These are phyloP conservation scores for Heteropelma amictum DNA, from an alignment of 2,888 invertebrate species.

Conservation along the genomic window DNA sequence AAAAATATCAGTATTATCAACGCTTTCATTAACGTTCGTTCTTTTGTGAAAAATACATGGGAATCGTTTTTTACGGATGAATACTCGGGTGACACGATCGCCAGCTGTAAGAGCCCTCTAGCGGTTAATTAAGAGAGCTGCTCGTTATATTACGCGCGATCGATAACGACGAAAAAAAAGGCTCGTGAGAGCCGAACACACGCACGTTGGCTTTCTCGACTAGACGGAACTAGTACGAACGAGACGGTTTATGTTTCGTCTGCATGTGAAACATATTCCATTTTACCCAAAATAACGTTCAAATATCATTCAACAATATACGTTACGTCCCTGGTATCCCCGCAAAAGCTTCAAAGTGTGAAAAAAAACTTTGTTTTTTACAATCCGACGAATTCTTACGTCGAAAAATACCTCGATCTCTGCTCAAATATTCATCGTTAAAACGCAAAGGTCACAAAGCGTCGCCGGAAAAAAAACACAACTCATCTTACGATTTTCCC, in stretches of 20 bases:
- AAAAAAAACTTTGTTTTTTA: background rate
- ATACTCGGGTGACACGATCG: background rate
- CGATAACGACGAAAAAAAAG: conserved; percentile 24
- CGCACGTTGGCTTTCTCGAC: conserved; percentile 36
- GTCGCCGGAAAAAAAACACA: too few species aligned
- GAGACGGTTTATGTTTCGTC: background rate
- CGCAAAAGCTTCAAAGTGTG: background rate
- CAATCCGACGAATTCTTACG: background rate
- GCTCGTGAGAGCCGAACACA: conserved; percentile 36
- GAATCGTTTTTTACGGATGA: background rate
- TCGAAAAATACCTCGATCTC: too few species aligned
- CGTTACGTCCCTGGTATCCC: background rate
- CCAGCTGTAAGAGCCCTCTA: background rate
- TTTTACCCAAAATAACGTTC: background rate
- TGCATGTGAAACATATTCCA: background rate
- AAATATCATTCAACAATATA: conserved; percentile 17
- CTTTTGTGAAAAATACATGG: background rate
- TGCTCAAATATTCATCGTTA: too few species aligned
- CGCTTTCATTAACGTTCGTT: too few species aligned
- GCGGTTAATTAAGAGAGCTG: conserved; percentile 25
- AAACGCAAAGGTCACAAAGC: too few species aligned
- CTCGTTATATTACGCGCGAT: conserved; percentile 32
- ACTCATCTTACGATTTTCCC: too few species aligned
- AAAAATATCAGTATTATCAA: too few species aligned
- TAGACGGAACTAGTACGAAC: conserved; percentile 26